Evolutionary conservation across 2,113 vertebrate species (phyloP).

Genomic region (Heptranchias perlo): DNA sequence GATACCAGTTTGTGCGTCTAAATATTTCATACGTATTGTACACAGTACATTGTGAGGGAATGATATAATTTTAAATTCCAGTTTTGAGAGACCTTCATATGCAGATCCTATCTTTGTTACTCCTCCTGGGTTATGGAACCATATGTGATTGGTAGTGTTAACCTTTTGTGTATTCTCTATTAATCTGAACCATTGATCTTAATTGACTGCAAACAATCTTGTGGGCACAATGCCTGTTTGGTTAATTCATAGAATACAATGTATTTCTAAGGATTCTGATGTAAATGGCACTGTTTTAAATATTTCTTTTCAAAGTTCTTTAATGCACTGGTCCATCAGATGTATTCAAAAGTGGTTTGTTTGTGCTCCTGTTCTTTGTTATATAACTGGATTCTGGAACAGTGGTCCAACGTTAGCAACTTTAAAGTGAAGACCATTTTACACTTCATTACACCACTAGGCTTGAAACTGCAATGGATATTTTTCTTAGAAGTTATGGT

Average conservation of each 20-base stretch:
- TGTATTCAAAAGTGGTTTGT: neutral
- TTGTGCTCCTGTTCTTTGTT: neutral
- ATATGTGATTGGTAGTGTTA: neutral
- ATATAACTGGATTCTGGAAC: neutral
- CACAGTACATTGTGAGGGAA: neutral
- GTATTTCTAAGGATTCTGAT: neutral
- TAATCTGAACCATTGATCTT: slow-evolving; percentile 1
- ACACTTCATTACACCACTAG: neutral
- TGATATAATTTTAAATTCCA: neutral
- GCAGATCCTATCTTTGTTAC: neutral
- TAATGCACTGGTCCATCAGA: neutral
- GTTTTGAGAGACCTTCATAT: slow-evolving; percentile 10
- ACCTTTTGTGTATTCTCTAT: neutral
- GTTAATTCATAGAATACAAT: neutral
- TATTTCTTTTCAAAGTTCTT: slow-evolving; percentile 7
- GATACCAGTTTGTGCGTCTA: neutral
- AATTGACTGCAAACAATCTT: neutral
- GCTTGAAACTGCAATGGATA: neutral
- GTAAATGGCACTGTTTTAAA: slow-evolving; percentile 20
- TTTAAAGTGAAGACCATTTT: neutral
- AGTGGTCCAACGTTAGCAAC: neutral
- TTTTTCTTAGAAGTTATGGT: neutral
- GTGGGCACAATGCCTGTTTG: neutral
- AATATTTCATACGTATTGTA: neutral
- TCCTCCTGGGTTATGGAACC: neutral